Percentiles rank a stretch among this genome's conserved stretches.
Conservation (phyloP, 1,140 invertebrate species). For the Heliconius himera region DNA sequence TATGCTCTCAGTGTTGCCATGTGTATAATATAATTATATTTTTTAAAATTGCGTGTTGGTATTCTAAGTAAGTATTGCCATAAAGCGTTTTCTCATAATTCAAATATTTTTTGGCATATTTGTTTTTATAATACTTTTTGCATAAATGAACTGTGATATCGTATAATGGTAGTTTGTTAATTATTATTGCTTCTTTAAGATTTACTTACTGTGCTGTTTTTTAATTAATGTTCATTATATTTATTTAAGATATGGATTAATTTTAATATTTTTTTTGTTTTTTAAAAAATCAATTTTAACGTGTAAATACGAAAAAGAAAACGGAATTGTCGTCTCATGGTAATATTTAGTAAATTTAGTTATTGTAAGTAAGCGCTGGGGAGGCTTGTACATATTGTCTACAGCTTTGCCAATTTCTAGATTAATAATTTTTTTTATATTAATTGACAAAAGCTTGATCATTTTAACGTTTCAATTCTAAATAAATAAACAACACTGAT, state of each 20-base stretch:
- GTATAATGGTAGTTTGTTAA: conserved; percentile 76
- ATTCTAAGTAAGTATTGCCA: conserved; percentile 57
- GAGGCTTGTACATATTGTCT: conserved; percentile 71
- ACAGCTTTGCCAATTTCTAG: conserved; percentile 31
- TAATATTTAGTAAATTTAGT: conserved; percentile 37
- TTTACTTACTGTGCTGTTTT: conserved; percentile 64
- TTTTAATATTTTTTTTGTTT: conserved; percentile 44
- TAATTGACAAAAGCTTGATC: conserved; percentile 9
- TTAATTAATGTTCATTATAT: conserved; percentile 48
- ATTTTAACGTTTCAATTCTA: neutral
- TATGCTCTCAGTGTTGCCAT: conserved; percentile 40
- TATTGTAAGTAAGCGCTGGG: conserved; percentile 42
- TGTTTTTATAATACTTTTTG: conserved; percentile 63
- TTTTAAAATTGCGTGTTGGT: conserved; percentile 39
- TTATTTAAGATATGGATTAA: conserved; percentile 50
- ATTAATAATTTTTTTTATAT: conserved; percentile 24
- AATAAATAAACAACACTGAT: neutral
- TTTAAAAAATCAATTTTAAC: conserved; percentile 31
- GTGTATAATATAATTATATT: conserved; percentile 39
- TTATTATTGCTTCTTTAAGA: conserved; percentile 69
- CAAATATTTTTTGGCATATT: conserved; percentile 46
- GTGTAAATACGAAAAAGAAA: conserved; percentile 68
- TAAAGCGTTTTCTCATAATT: conserved; percentile 56
- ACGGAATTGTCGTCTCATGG: conserved; percentile 69
- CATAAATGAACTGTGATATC: conserved; percentile 81